Base-by-base conservation (phyloP, 1,140 invertebrate genomes). In the Cheumatopsyche charites region DNA sequence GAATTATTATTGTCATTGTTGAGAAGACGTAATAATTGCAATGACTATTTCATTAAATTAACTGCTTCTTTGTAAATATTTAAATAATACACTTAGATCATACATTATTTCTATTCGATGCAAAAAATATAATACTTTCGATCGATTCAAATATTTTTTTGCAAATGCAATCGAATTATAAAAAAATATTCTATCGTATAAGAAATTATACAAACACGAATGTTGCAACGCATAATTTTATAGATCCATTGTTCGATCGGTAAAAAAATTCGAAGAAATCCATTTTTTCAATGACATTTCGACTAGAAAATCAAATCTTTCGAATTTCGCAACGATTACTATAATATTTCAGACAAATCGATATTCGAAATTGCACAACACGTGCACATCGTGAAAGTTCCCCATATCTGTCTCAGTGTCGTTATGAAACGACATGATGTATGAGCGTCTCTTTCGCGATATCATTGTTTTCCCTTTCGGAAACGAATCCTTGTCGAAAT, bases 241-340 rank as follows among this genome's bases (percentile, higher is more conserved):
- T 36, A 36, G 3, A 36, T 36, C 29, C 29, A 36, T 36, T 36
- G 29, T 36, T 36, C 29, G 9, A 49, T 36, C 29, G 21, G 6
- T 12, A 26, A 58, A 58, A 58, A 58, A 58, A 25, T 25, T 23
- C 49, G 11, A 58, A 58, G 47, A 52, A 52, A 52, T 17, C 2
- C 12, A 25, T 25, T 25, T 58, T 58, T 58, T 12, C 25, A 17
- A 17, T 52, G 47, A 52, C 47, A 52, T 52, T 52, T 52, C 47
- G n/a, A 17, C n/a, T n/a, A 52, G 9, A 15, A 52, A 52, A 17
- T 55, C 19, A 21, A 25, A 25, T 3, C 21, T 23, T 21, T 58
- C 55, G 29, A 36, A n/a, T 58, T 58, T 19, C 55, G 55, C 21
- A 58, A 58, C 23, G 11, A 21, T 5, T 19, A 9, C 9, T 12